Conservation (phyloP, 2,797 vertebrate genomes). For the Gymnothorax reevesii region DNA sequence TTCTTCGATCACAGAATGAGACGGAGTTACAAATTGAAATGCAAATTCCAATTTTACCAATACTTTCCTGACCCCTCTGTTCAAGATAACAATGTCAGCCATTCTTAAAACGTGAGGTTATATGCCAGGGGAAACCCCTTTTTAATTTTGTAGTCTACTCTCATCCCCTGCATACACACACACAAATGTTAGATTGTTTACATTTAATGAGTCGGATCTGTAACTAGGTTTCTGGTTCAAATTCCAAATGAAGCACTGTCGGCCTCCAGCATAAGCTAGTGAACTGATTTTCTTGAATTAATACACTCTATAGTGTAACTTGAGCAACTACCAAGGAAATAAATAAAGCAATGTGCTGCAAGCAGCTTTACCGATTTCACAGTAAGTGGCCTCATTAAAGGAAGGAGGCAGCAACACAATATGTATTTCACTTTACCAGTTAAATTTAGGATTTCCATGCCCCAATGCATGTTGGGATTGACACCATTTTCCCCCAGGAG, state of each 20-base stretch:
- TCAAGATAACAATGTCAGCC: neutral
- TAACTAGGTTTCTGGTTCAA: neutral
- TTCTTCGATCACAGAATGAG: neutral
- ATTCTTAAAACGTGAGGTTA: neutral
- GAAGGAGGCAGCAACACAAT: neutral
- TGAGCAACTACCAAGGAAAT: neutral
- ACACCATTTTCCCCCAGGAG: neutral
- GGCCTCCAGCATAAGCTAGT: neutral
- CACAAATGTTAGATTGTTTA: conserved; percentile 24
- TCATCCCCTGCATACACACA: conserved; percentile 28
- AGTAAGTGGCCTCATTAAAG: neutral
- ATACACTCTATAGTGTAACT: neutral
- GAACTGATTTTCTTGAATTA: neutral
- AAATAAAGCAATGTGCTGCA: neutral
- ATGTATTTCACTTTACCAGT: neutral
- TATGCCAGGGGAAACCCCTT: neutral
- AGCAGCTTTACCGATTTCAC: neutral
- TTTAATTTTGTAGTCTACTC: neutral
- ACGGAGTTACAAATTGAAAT: neutral
- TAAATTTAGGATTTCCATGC: neutral
- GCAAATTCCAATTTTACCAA: neutral
- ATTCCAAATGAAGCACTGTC: neutral
- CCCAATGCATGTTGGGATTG: neutral
- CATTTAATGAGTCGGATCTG: conserved; percentile 14
- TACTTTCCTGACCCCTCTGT: neutral